Evolutionary conservation across 1,140 invertebrate genomes (phyloP).

Genomic region (Eriosoma lanigerum): DNA sequence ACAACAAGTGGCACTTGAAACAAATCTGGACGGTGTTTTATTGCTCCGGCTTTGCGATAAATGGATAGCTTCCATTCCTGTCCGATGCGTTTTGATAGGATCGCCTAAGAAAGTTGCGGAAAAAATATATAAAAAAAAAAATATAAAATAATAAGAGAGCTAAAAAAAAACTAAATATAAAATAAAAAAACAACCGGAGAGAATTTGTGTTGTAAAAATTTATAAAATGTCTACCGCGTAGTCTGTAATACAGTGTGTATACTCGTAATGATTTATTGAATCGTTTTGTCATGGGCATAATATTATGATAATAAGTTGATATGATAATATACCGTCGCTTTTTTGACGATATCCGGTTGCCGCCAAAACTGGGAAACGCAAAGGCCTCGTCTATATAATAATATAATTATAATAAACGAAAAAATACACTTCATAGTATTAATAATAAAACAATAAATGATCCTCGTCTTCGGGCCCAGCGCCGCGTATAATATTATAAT

Average conservation of each 20-base stretch:
- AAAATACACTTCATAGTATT: too few relatives aligned
- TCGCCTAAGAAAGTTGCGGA: background rate
- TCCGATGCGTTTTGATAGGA: conserved; percentile 17
- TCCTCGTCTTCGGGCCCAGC: too few relatives aligned
- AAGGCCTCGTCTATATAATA: too few relatives aligned
- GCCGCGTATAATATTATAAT: too few relatives aligned
- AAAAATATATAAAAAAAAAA: background rate
- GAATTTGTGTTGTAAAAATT: background rate
- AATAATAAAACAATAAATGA: too few relatives aligned
- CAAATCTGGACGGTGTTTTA: conserved; percentile 30
- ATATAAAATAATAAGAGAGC: background rate
- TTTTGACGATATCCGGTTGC: background rate
- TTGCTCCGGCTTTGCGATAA: conserved; percentile 10
- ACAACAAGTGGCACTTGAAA: conserved; percentile 41
- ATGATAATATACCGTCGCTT: too few relatives aligned
- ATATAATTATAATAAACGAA: too few relatives aligned
- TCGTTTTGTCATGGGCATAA: background rate
- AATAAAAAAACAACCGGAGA: background rate
- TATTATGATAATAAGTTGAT: too few relatives aligned
- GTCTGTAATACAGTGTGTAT: background rate
- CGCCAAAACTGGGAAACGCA: background rate
- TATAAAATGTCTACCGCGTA: background rate
- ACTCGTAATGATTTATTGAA: background rate
- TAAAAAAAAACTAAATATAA: too few relatives aligned
- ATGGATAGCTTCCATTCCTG: background rate